Conservation (phyloP, 2,888 invertebrate species). For the Brachylomia viminalis region DNA sequence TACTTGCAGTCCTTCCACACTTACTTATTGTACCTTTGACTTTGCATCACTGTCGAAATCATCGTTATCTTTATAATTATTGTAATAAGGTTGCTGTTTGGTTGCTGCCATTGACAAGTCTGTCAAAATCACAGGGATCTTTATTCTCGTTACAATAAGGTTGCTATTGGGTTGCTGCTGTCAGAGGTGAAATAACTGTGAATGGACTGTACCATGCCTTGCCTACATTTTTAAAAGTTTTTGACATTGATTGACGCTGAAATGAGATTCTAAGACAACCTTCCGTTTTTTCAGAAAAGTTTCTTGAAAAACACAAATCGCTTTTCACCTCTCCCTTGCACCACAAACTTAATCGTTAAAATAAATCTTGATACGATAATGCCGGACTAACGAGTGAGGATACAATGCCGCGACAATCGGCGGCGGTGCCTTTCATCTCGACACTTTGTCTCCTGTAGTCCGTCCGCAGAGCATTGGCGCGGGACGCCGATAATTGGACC, state of each 20-base stretch:
- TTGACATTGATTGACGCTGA: background rate
- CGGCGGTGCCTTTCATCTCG: constrained; percentile 89
- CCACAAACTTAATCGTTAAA: constrained; percentile 86
- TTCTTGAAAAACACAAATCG: constrained; percentile 39
- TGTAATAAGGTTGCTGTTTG: no score
- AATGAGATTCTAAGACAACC: background rate
- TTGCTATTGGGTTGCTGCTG: no score
- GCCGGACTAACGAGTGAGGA: constrained; percentile 89
- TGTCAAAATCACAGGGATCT: no score
- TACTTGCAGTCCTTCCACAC: background rate
- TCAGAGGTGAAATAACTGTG: no score
- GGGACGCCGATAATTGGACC: constrained; percentile 67
- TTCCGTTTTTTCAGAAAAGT: background rate
- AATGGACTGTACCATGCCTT: no score
- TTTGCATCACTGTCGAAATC: no score
- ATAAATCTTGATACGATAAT: constrained; percentile 90
- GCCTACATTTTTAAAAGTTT: background rate
- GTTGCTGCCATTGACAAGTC: no score
- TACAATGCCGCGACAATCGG: constrained; percentile 89
- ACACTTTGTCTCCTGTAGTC: constrained; percentile 87
- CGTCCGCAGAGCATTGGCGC: constrained; percentile 66
- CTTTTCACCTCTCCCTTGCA: constrained; percentile 63
- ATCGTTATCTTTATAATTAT: no score
- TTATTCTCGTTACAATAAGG: no score
- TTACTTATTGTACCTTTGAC: no score